Evolutionary conservation across 2,888 invertebrate species (phyloP), one percentile per base, ranked within the genome.

Genomic region (Eurois occulta): DNA sequence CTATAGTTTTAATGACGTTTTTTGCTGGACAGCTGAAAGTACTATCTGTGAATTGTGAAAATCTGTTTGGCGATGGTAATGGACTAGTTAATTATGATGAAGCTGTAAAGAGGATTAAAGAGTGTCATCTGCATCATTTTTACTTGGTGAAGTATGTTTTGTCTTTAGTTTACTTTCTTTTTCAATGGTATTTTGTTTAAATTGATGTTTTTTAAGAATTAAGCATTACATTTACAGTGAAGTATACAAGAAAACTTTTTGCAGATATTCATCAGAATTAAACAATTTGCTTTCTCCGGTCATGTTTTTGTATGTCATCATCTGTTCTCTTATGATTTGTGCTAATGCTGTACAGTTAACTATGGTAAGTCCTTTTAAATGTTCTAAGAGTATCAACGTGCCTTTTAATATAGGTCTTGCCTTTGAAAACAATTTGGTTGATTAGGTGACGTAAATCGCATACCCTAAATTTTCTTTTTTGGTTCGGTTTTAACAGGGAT

Each of bases 281-380:
- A 94, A 96, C 81, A 91, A 91, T 0, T 82, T 97, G 35, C 83
- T 96, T 4, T 96, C 96, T 18, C 96, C 96, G 0, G 95, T 96
- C 0, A 93, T 97, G 95, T 96, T 97, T 86, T 28, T 95, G 55
- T 96, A 97, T 84, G 94, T 96, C 0, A 90, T 96, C 11, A 95
- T 96, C 62, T 97, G 96, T 75, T 96, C 96, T 0, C 87, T 96
- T 0, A 96, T 96, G 96, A 94, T 97, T 65, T 96, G 96, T 81
- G 94, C 96, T 0, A 94, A 95, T 81, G 96, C 95, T 60, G 91
- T 95, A 10, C 95, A 96, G 81, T 78, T 96, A n/a, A 94, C 94
- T 24, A 91, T 89, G 91, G 96, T 95, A 91, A 89, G 87, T 73
- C 16, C 43, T 73, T 46, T 43, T 58, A 11, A n/a, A 43, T 35